Conservation (phyloP, 2,888 invertebrate genomes). For the Lasioglossum lativentre region DNA sequence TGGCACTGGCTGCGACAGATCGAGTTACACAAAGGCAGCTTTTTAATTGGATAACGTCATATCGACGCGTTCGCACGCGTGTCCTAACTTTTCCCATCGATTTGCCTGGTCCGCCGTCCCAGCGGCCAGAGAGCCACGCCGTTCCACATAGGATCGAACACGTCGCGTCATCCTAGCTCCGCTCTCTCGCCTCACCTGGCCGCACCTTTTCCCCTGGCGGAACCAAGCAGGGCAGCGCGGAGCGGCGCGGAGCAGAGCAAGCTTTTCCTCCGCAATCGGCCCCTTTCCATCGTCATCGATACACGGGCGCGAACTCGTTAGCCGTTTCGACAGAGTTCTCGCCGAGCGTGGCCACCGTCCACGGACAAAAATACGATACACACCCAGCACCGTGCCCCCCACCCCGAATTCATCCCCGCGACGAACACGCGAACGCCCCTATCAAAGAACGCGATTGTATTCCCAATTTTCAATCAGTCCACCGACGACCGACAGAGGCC, state of each 20-base stretch:
- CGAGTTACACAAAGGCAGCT: constrained; percentile 78
- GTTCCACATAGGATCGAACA: constrained; percentile 38
- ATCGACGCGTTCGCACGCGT: constrained; percentile 78
- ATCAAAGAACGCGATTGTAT: constrained; percentile 55
- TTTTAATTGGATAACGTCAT: constrained; percentile 83
- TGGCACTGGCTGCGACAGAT: constrained; percentile 73
- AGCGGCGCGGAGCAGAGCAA: neutral
- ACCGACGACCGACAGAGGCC: neutral
- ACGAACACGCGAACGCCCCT: constrained; percentile 18
- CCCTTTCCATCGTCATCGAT: constrained; percentile 68
- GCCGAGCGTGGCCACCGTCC: neutral
- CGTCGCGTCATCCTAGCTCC: neutral
- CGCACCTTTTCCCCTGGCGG: neutral
- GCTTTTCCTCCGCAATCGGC: constrained; percentile 13
- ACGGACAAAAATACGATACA: constrained; percentile 39
- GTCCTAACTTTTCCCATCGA: constrained; percentile 78
- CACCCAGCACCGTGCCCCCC: neutral
- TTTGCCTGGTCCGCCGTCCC: constrained; percentile 47
- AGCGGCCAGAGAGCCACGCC: constrained; percentile 44
- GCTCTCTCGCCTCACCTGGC: neutral
- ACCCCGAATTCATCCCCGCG: neutral
- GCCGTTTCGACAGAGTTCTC: constrained; percentile 59
- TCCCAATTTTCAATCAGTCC: constrained; percentile 54
- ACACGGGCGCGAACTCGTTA: constrained; percentile 75
- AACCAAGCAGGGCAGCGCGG: neutral